These are phyloP conservation scores for Phengaris arion DNA, from an alignment of 2,888 invertebrate species.

Conservation along the genomic window DNA sequence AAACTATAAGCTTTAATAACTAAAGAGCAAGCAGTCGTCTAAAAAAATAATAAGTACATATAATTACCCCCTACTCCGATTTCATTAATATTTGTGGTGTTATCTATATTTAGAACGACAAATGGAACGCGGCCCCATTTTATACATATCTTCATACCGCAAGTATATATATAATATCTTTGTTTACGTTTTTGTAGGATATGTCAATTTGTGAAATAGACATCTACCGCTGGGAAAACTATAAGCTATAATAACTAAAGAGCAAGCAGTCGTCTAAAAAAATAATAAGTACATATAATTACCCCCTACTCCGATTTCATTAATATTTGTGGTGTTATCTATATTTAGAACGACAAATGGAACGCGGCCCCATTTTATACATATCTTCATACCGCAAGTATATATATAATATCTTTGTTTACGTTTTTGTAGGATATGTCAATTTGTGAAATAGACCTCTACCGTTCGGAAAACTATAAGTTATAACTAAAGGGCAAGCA, in stretches of 20 bases:
- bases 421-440: background rate
- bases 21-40: background rate
- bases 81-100: constrained; percentile 14
- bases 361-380: constrained; percentile 13
- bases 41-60: no score
- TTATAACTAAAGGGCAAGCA: background rate
- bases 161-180: background rate
- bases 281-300: background rate
- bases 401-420: background rate
- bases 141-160: constrained; percentile 2
- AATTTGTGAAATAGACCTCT: background rate
- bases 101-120: constrained; percentile 22
- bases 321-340: constrained; percentile 21
- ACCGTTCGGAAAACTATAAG: background rate
- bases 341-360: constrained; percentile 21
- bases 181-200: constrained; percentile 8
- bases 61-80: constrained; percentile 3
- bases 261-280: background rate
- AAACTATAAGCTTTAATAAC: background rate
- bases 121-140: constrained; percentile 22
- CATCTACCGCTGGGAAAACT: background rate
- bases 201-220: background rate
- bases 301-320: constrained; percentile 2
- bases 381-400: constrained; percentile 2
- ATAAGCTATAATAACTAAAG: background rate